phyloP scores from a whole-genome alignment of 2,113 vertebrate species.

The Rhinolophus sinicus region DNA sequence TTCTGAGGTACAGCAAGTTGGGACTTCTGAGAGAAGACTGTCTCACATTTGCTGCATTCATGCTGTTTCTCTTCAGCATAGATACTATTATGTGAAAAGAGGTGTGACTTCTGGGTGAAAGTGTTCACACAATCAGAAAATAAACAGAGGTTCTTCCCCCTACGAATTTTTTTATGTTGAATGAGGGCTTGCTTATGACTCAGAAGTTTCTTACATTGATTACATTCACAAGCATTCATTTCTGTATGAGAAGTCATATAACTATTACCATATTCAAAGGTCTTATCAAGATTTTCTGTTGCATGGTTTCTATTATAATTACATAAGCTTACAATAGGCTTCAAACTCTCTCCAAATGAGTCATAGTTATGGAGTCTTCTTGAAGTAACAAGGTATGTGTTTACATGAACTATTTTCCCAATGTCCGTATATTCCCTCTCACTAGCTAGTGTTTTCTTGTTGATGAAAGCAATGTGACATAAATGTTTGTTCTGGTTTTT shows the following conservation, averaged over 20 bases:
- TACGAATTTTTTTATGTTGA: conserved; percentile 23
- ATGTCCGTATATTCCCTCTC: conserved; percentile 50
- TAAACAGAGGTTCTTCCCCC: neutral
- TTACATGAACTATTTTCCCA: conserved; percentile 67
- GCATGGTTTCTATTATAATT: conserved; percentile 67
- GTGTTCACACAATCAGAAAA: conserved; percentile 57
- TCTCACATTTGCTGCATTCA: neutral
- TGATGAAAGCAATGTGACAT: neutral
- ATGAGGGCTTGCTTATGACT: neutral
- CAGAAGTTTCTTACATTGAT: neutral
- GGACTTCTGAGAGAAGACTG: neutral
- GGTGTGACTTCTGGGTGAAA: neutral
- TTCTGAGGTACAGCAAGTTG: neutral
- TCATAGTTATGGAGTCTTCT: conserved; percentile 48
- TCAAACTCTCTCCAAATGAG: conserved; percentile 72
- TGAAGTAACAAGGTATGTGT: conserved; percentile 63
- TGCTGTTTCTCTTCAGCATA: conserved; percentile 32
- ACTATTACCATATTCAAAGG: neutral
- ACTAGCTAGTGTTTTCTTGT: neutral
- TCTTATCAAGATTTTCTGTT: conserved; percentile 55
- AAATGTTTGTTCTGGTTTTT: neutral
- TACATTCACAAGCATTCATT: conserved; percentile 17
- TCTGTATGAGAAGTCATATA: conserved; percentile 58
- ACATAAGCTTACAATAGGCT: conserved; percentile 52
- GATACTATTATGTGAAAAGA: conserved; percentile 31